Evolutionary conservation across 1,140 invertebrate genomes (phyloP).

Genomic region (Bombus waltoni): DNA sequence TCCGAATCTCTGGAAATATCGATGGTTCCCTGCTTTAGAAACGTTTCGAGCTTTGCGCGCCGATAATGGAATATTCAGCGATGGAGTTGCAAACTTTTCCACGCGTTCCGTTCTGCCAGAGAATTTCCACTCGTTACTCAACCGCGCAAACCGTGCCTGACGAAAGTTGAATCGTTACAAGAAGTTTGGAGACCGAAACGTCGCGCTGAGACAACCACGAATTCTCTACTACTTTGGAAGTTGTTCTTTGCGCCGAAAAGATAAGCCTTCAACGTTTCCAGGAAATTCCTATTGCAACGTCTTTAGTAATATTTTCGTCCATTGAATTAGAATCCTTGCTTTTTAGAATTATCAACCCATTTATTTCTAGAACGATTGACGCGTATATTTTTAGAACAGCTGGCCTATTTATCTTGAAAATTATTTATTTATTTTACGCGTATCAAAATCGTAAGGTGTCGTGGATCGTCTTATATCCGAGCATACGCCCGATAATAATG

Average conservation of each 20-base stretch:
- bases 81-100: constrained; percentile 18
- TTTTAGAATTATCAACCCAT: neutral
- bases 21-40: neutral
- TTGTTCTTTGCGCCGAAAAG: neutral
- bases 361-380: neutral
- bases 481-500: too few relatives aligned
- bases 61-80: constrained; percentile 37
- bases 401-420: neutral
- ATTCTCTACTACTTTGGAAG: neutral
- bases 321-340: neutral
- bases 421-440: too few relatives aligned
- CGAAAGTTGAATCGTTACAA: neutral
- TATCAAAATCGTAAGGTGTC: neutral
- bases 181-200: neutral
- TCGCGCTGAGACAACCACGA: neutral
- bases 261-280: too few relatives aligned
- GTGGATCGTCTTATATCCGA: neutral
- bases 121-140: constrained; percentile 14
- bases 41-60: neutral
- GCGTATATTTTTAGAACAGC: neutral
- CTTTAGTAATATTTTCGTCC: neutral
- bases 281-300: neutral
- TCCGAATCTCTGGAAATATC: constrained; percentile 11
- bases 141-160: neutral
- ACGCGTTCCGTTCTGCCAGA: neutral